Evolutionary conservation across 2,888 invertebrate species (phyloP).

Genomic region (Hoplodrina ambigua): DNA sequence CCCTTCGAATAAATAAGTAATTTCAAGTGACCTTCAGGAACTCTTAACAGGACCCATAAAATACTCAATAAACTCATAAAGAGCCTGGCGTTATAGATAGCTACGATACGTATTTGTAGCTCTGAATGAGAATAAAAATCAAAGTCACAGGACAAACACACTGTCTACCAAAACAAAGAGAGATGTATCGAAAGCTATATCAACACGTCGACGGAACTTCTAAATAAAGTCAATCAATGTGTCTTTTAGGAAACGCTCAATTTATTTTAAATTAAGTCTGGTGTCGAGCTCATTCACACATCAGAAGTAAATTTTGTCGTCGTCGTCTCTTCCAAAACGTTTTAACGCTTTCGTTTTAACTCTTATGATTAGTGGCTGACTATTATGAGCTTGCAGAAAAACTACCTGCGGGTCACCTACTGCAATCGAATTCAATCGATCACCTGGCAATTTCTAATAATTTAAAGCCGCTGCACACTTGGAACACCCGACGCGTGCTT

Average conservation of each 20-base stretch:
- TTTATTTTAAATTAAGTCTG: constrained; percentile 28
- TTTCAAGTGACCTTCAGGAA: not conserved
- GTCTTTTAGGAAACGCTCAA: constrained; percentile 20
- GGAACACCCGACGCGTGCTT: no score
- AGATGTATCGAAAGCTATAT: not conserved
- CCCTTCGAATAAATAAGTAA: not conserved
- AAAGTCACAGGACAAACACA: not conserved
- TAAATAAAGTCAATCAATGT: constrained; percentile 18
- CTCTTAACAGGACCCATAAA: not conserved
- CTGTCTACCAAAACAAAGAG: not conserved
- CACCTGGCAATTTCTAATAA: no score
- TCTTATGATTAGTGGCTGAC: not conserved
- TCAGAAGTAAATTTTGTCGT: constrained; percentile 17
- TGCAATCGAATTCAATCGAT: no score
- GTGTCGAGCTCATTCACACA: constrained; percentile 10
- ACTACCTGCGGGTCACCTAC: no score
- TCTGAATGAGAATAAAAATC: not conserved
- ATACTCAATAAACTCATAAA: not conserved
- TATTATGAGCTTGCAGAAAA: no score
- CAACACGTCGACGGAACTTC: not conserved
- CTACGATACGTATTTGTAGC: not conserved
- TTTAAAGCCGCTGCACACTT: no score
- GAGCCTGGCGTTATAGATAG: not conserved
- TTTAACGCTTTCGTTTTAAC: not conserved
- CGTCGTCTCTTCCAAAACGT: constrained; percentile 10